Evolutionary conservation across 2,888 invertebrate species (phyloP), one percentile per base, ranked within the genome.

Genomic region (Autographa pulchrina): DNA sequence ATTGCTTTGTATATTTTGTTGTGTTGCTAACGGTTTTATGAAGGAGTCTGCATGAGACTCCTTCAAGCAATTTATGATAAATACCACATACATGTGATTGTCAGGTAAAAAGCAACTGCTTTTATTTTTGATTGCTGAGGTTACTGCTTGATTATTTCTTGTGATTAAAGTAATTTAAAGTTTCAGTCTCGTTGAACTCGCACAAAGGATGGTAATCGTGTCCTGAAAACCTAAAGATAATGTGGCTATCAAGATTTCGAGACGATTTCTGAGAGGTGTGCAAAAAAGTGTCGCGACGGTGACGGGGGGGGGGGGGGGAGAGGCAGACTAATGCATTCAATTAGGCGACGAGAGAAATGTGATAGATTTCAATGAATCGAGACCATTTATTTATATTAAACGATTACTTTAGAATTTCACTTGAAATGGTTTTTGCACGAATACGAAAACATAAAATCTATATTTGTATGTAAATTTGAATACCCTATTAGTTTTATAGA

Each of bases 171-270:
- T 38, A 11, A 11, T 38, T 38, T 38, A 38, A 16, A 16, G 14
- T 2, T 43, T 43, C 14, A 43, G 14, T 43, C 43, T 2, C 9
- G 52, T 59, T 11, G 58, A 48, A 43, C 13, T 7, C 35, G 32
- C 62, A 68, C 48, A 68, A 58, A 61, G 68, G 31, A 62, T 64
- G n/a, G 7, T 52, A 60, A 65, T 38, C 20, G 59, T 63, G 52
- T 20, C 32, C 25, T 61, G 16, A 71, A 63, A 70, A 71, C n/a
- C 54, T 70, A 60, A 70, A 66, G 32, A 38, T 63, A 32, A 75
- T 62, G 41, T 79, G 48, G 64, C 59, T 64, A 48, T 64, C n/a
- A 16, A 65, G 62, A 35, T 62, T 41, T 41, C 31, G 38, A 72
- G 18, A 64, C 18, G 31, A 43, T 31, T 41, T 54, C 9, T 14